Conservation (phyloP, 2,888 invertebrate species). For the Zele albiditarsus region DNA sequence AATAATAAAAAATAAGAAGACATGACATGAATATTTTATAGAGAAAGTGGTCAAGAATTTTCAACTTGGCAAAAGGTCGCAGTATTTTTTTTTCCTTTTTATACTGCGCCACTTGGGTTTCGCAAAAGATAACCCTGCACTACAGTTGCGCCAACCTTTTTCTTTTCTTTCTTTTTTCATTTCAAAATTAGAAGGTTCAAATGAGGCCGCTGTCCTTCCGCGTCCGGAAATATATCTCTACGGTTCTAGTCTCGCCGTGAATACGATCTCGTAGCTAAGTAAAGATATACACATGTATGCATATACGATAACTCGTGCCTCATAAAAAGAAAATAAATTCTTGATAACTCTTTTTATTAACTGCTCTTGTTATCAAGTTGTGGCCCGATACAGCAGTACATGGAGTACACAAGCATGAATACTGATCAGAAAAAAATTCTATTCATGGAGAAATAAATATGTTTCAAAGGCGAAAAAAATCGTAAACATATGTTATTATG, state of each 20-base stretch:
- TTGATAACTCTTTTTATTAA: neutral
- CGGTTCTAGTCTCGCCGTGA: neutral
- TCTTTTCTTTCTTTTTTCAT: neutral
- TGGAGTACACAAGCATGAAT: neutral
- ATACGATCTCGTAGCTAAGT: neutral
- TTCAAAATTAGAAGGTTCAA: slow-evolving; percentile 30
- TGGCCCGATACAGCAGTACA: neutral
- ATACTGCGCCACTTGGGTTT: slow-evolving; percentile 2
- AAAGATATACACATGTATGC: neutral
- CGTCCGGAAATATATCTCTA: slow-evolving; percentile 30
- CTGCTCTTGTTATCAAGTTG: neutral
- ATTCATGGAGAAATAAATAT: neutral
- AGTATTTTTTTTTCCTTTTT: neutral
- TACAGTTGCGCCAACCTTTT: neutral
- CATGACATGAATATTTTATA: neutral
- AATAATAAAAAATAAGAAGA: no score
- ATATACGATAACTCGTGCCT: neutral
- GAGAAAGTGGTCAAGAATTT: neutral
- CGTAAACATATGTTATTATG: neutral
- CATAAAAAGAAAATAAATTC: neutral
- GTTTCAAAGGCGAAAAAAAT: neutral
- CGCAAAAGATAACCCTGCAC: neutral
- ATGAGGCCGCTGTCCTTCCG: slow-evolving; percentile 32
- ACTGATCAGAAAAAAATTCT: neutral
- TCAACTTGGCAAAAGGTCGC: neutral